phyloP scores from a whole-genome alignment of 2,888 invertebrate genomes.

The Tiliacea citrago region DNA sequence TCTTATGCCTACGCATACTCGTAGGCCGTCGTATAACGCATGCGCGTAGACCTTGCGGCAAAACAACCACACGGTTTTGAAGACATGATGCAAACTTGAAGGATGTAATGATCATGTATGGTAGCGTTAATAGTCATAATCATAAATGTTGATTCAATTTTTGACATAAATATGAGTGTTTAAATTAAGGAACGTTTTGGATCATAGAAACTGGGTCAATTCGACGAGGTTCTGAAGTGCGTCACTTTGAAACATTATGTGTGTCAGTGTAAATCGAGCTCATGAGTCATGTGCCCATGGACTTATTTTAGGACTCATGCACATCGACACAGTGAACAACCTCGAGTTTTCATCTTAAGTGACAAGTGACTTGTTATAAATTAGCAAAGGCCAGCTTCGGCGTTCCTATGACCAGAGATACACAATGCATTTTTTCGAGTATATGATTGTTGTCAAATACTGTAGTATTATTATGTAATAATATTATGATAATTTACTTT shows the following conservation, averaged over 20 bases:
- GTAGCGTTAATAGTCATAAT: conserved; percentile 8
- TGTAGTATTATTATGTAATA: conserved; percentile 25
- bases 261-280: conserved; percentile 1
- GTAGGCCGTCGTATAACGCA: too few relatives aligned
- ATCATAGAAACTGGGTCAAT: conserved; percentile 33
- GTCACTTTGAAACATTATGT: not conserved
- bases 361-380: not conserved
- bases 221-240: not conserved
- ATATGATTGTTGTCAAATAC: conserved; percentile 29
- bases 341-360: not conserved
- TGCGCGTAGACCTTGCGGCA: not conserved
- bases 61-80: not conserved
- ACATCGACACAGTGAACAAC: not conserved
- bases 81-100: not conserved
- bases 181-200: conserved; percentile 28
- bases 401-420: conserved; percentile 33
- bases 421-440: conserved; percentile 42
- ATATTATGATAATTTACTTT: conserved; percentile 16
- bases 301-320: not conserved
- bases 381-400: not conserved
- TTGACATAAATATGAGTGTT: conserved; percentile 24
- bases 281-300: not conserved
- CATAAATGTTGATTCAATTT: not conserved
- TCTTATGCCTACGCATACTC: not conserved
- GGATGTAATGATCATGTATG: not conserved